Evolutionary conservation across 1,140 invertebrate genomes (phyloP).

Genomic region (Drosophila yakuba): DNA sequence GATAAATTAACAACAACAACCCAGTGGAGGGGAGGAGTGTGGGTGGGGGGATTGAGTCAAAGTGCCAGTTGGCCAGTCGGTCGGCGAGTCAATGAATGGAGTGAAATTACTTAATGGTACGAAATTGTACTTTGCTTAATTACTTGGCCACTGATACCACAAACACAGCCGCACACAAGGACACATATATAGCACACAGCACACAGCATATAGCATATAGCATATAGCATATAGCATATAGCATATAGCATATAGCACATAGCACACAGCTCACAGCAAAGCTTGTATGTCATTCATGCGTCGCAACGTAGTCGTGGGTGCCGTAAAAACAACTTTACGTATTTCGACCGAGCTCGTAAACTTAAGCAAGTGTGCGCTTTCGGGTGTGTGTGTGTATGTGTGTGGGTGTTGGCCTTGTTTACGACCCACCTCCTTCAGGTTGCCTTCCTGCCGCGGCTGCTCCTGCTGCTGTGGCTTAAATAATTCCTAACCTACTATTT

Average conservation of each 20-base stretch:
- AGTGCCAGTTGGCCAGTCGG: constrained; percentile 51
- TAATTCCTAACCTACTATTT: constrained; percentile 64
- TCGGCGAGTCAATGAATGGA: constrained; percentile 73
- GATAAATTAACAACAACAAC: constrained; percentile 70
- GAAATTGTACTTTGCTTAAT: constrained; percentile 84
- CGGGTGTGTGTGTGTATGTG: constrained; percentile 6
- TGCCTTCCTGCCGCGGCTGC: constrained; percentile 1
- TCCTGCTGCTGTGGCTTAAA: constrained; percentile 40
- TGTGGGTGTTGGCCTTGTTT: constrained; percentile 59
- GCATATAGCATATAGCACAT: neutral
- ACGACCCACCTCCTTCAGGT: constrained; percentile 63
- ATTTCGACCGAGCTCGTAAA: constrained; percentile 67
- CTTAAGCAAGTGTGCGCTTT: constrained; percentile 33
- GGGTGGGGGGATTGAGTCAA: constrained; percentile 13
- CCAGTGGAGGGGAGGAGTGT: neutral
- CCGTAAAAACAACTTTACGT: constrained; percentile 78
- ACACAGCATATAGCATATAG: neutral
- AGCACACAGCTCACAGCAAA: constrained; percentile 19
- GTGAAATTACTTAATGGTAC: constrained; percentile 83
- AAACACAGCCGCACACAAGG: constrained; percentile 11
- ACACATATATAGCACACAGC: neutral
- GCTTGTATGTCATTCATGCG: constrained; percentile 68
- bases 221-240: neutral
- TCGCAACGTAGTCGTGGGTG: constrained; percentile 66
- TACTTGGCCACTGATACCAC: constrained; percentile 76